phyloP scores from a whole-genome alignment of 2,113 vertebrate species.

The Pelecanus crispus region DNA sequence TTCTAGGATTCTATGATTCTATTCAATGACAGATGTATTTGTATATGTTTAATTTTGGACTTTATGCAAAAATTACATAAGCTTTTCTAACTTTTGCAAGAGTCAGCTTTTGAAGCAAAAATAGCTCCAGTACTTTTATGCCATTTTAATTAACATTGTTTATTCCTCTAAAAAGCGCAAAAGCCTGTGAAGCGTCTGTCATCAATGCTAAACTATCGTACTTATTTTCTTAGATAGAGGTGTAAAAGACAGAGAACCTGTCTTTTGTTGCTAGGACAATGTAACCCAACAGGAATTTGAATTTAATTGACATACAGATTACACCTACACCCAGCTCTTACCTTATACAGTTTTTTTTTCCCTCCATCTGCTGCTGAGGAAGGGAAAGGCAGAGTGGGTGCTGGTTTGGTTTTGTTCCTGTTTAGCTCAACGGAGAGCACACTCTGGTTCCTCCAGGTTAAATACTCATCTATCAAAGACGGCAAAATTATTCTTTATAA shows the following conservation, averaged over 20 bases:
- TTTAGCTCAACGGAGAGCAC: neutral
- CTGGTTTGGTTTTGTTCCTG: neutral
- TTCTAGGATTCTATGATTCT: no score
- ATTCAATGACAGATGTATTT: neutral
- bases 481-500: no score
- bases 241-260: neutral
- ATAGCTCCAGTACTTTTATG: neutral
- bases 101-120: neutral
- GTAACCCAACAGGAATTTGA: neutral
- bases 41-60: neutral
- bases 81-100: neutral
- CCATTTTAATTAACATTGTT: neutral
- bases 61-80: neutral
- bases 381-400: neutral
- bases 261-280: neutral
- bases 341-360: neutral
- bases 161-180: neutral
- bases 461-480: neutral
- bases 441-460: neutral
- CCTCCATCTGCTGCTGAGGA: neutral
- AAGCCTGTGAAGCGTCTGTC: neutral
- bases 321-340: neutral
- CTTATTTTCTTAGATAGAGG: neutral
- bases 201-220: neutral
- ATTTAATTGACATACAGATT: neutral